These are phyloP conservation scores for Cynopterus brachyotis DNA, from an alignment of 2,113 vertebrate genomes.

Conservation along the genomic window DNA sequence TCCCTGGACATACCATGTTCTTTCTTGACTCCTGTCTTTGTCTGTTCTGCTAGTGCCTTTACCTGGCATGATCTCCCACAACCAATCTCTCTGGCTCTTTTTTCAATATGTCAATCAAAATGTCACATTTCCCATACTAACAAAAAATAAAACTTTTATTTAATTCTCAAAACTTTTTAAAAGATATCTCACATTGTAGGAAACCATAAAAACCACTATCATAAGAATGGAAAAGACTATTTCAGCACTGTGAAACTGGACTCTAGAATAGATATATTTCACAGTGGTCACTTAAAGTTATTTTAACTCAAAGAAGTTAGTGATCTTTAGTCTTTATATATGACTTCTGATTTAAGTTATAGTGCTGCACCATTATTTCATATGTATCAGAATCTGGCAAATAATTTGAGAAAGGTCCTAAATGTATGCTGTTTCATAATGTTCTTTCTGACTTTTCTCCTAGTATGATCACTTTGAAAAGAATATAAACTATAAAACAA, in stretches of 20 bases:
- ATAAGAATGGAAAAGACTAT: background rate
- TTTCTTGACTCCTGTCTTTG: background rate
- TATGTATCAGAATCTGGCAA: background rate
- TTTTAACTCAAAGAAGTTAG: background rate
- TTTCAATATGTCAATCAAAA: conserved; percentile 15
- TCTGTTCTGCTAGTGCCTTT: background rate
- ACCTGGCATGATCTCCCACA: background rate
- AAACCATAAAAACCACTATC: conserved; percentile 13
- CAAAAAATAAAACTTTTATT: background rate
- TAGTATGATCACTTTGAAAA: background rate
- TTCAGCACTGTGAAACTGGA: background rate
- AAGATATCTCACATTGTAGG: background rate
- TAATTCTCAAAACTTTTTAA: background rate
- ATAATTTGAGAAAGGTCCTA: background rate
- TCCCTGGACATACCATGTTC: background rate
- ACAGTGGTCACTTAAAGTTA: background rate
- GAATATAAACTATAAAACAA: background rate
- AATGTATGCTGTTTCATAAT: background rate
- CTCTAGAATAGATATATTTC: background rate
- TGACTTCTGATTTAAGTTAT: background rate
- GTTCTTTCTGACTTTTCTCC: background rate
- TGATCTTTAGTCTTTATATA: background rate
- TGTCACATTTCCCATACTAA: background rate
- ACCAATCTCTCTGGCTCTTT: background rate
- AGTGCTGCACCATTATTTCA: background rate